phyloP scores from a whole-genome alignment of 2,888 invertebrate species.

The Biston stratarius region DNA sequence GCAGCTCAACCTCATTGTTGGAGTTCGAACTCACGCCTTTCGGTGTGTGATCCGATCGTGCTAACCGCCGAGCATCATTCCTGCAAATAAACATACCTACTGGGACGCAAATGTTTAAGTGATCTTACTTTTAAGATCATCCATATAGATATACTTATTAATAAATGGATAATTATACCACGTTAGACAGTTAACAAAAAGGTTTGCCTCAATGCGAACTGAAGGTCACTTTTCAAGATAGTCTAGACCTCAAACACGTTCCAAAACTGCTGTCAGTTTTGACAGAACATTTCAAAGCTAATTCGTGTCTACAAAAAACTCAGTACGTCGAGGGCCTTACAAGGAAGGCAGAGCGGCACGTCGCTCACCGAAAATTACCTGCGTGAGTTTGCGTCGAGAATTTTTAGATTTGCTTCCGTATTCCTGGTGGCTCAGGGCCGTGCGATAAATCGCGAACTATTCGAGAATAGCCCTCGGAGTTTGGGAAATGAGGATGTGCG shows the following conservation, averaged over 20 bases:
- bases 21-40: too few relatives aligned
- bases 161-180: constrained; percentile 9
- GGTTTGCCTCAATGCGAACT: constrained; percentile 6
- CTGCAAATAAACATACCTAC: too few relatives aligned
- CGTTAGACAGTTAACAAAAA: constrained; percentile 11
- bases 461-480: constrained; percentile 38
- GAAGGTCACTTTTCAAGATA: constrained; percentile 40
- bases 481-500: constrained; percentile 39
- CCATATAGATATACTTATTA: neutral
- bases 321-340: constrained; percentile 62
- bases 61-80: too few relatives aligned
- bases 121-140: neutral
- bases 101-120: too few relatives aligned
- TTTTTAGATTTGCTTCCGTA: constrained; percentile 79
- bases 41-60: too few relatives aligned
- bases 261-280: constrained; percentile 45
- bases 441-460: constrained; percentile 49
- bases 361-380: constrained; percentile 77
- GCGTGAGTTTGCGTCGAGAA: constrained; percentile 73
- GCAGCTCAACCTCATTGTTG: too few relatives aligned
- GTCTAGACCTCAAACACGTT: constrained; percentile 38
- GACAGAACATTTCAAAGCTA: constrained; percentile 46
- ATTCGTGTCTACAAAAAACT: constrained; percentile 39
- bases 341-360: constrained; percentile 76
- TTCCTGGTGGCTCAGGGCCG: constrained; percentile 71